These are phyloP conservation scores for Genyomyrus donnyi DNA, from an alignment of 2,113 vertebrate genomes.

Conservation along the genomic window DNA sequence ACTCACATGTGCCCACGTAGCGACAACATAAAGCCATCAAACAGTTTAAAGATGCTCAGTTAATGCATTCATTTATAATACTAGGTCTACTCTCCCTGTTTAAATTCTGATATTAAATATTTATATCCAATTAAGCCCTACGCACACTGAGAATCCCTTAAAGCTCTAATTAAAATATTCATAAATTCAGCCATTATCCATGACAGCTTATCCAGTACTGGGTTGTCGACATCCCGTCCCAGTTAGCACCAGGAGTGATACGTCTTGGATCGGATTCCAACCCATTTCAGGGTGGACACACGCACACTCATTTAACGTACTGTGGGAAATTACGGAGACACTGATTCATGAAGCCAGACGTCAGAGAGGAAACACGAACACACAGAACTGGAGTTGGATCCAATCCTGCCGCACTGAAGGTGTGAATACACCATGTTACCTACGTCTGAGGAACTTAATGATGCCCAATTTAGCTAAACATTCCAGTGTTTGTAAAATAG, in stretches of 20 bases:
- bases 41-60: not conserved
- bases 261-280: not conserved
- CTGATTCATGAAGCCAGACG: not conserved
- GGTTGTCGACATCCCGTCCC: not conserved
- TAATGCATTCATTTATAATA: not conserved
- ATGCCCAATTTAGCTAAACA: not conserved
- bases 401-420: not conserved
- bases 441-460: not conserved
- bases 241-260: not conserved
- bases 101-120: not conserved
- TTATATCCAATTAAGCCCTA: not conserved
- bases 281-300: not conserved
- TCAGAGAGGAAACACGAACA: not conserved
- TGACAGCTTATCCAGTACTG: not conserved
- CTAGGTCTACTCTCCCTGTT: not conserved
- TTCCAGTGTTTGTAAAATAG: not conserved
- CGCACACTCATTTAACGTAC: not conserved
- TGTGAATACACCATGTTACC: not conserved
- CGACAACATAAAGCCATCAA: not conserved
- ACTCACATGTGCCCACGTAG: not conserved
- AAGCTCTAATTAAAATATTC: not conserved
- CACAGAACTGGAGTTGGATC: not conserved
- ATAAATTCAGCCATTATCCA: not conserved
- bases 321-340: not conserved
- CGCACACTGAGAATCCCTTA: not conserved